Conservation (phyloP, 2,888 invertebrate genomes). For the Halictus quadricinctus region DNA sequence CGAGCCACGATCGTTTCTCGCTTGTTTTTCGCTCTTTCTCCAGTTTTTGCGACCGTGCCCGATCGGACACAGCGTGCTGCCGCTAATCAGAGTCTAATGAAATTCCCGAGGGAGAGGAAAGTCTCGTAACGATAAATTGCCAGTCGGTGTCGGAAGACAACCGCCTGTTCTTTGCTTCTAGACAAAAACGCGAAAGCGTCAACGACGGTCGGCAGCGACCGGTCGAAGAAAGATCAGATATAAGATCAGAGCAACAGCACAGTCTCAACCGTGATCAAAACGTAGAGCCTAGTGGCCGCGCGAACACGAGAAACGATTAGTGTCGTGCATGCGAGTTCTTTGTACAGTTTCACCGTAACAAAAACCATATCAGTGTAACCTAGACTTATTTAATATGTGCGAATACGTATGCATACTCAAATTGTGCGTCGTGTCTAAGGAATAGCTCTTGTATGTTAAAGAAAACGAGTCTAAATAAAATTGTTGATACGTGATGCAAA, state of each 20-base stretch:
- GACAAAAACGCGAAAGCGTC: background rate
- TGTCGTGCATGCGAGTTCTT: conserved; percentile 59
- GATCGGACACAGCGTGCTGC: background rate
- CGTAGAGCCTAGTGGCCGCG: background rate
- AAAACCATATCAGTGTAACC: conserved; percentile 76
- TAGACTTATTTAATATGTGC: conserved; percentile 69
- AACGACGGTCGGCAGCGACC: background rate
- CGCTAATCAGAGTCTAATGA: background rate
- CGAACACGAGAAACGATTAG: conserved; percentile 49
- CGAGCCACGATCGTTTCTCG: conserved; percentile 14
- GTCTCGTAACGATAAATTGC: background rate
- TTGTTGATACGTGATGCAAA: conserved; percentile 72
- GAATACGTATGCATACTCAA: conserved; percentile 66
- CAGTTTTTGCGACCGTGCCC: background rate
- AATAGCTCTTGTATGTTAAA: conserved; percentile 79
- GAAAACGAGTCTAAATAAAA: conserved; percentile 75
- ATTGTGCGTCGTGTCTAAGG: conserved; percentile 69
- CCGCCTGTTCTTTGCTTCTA: background rate
- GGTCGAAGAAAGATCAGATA: background rate
- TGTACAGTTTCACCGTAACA: conserved; percentile 69
- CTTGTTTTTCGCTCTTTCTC: background rate
- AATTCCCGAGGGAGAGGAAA: background rate
- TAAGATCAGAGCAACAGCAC: background rate
- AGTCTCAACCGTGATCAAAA: conserved; percentile 21
- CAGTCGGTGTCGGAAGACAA: background rate